Conservation (phyloP, 2,888 invertebrate species). For the Diplolepis rosae region DNA sequence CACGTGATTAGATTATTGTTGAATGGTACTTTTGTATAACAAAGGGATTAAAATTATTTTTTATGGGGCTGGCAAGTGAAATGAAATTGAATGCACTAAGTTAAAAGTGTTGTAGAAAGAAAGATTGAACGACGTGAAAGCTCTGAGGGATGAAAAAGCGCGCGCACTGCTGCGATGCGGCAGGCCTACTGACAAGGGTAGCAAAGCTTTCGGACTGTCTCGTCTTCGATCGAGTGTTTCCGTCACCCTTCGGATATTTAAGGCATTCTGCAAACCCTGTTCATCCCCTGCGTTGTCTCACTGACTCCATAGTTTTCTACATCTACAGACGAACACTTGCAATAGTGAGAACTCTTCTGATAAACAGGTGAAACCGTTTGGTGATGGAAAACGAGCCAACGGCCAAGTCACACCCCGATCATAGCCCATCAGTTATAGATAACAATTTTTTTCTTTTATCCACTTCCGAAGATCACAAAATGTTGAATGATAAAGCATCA, state of each 20-base stretch:
- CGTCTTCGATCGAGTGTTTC: constrained; percentile 59
- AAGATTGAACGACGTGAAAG: background rate
- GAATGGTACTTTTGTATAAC: background rate
- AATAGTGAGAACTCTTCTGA: constrained; percentile 12
- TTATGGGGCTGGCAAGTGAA: background rate
- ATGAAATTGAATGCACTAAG: background rate
- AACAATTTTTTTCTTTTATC: background rate
- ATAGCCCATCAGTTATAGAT: background rate
- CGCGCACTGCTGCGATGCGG: constrained; percentile 46
- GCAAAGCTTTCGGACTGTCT: constrained; percentile 59
- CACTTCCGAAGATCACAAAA: background rate
- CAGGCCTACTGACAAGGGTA: constrained; percentile 53
- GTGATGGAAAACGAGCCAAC: constrained; percentile 26
- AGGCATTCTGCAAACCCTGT: constrained; percentile 65
- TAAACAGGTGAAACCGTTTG: constrained; percentile 7
- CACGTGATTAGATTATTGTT: background rate
- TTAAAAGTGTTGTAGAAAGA: constrained; percentile 17
- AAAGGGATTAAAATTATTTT: background rate
- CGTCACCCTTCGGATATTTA: constrained; percentile 58
- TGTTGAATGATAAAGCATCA: background rate
- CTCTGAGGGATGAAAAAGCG: constrained; percentile 34
- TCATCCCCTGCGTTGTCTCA: constrained; percentile 57
- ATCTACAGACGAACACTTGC: constrained; percentile 40
- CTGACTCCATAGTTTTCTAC: constrained; percentile 50
- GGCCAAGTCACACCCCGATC: constrained; percentile 13